phyloP scores from a whole-genome alignment of 1,140 invertebrate genomes.

The Sycophaga agraensis region DNA sequence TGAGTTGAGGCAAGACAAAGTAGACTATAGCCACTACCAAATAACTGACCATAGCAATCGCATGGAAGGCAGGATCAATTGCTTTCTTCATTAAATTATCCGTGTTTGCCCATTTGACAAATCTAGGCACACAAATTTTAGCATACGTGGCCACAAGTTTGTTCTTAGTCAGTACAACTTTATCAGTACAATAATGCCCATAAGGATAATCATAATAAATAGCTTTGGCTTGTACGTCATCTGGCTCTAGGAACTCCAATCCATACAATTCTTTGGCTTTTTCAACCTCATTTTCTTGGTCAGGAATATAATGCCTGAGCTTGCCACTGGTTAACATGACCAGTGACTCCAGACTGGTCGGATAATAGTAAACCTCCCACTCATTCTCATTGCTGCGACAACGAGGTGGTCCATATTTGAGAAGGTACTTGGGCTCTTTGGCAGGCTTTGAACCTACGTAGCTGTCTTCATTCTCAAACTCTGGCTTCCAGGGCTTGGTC shows the following conservation, averaged over 20 bases:
- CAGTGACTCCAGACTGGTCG: conserved; percentile 63
- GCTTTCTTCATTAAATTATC: conserved; percentile 73
- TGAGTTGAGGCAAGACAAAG: conserved; percentile 78
- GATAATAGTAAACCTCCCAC: conserved; percentile 72
- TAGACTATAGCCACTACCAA: conserved; percentile 77
- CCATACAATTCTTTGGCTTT: conserved; percentile 53
- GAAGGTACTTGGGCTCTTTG: conserved; percentile 35
- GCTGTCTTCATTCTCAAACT: conserved; percentile 40
- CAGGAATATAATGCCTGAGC: conserved; percentile 69
- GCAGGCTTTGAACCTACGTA: conserved; percentile 1
- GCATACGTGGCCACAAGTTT: conserved; percentile 64
- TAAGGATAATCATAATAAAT: conserved; percentile 71
- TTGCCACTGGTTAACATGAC: conserved; percentile 68
- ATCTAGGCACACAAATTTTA: conserved; percentile 71
- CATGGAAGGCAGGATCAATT: conserved; percentile 74
- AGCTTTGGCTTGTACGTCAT: conserved; percentile 46
- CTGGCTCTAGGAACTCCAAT: conserved; percentile 40
- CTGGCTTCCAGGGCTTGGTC: conserved; percentile 46
- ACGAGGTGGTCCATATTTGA: conserved; percentile 65
- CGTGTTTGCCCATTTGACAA: conserved; percentile 68
- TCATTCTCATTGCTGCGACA: conserved; percentile 68
- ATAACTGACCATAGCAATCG: conserved; percentile 69
- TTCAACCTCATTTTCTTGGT: conserved; percentile 37
- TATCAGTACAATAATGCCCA: conserved; percentile 78
- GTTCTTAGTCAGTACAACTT: conserved; percentile 58